A percentile compares a stretch with the other conserved stretches of the same genome.
These are phyloP conservation scores for Brachyistius frenatus DNA, from an alignment of 2,113 vertebrate genomes.

Conservation along the genomic window DNA sequence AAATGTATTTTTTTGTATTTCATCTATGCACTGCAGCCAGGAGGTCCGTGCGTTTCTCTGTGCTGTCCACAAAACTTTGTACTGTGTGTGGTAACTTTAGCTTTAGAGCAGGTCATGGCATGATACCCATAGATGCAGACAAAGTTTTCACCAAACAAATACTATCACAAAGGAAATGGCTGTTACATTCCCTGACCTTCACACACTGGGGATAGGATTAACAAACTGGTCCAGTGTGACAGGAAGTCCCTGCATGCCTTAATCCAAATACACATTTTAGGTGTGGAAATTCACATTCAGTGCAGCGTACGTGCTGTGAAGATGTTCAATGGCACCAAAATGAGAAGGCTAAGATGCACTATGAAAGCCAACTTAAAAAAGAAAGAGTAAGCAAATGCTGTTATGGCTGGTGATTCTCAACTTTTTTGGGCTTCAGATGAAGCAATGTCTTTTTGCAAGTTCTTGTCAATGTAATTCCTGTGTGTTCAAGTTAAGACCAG, in stretches of 20 bases:
- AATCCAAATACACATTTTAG: too few relatives aligned
- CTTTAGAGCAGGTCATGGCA: neutral
- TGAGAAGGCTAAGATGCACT: too few relatives aligned
- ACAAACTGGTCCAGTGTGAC: neutral
- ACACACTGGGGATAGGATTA: neutral
- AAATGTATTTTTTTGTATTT: slow-evolving; percentile 40
- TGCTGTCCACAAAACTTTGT: slow-evolving; percentile 23
- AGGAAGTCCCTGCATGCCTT: too few relatives aligned
- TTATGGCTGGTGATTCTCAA: too few relatives aligned
- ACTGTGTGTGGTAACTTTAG: too few relatives aligned
- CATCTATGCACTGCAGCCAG: slow-evolving; percentile 12
- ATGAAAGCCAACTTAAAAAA: too few relatives aligned
- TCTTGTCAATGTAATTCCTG: neutral
- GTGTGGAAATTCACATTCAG: too few relatives aligned
- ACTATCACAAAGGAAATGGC: neutral
- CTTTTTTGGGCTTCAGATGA: too few relatives aligned
- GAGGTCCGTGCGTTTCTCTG: slow-evolving; percentile 11
- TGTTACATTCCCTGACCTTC: neutral
- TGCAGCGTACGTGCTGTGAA: too few relatives aligned
- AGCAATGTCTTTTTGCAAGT: too few relatives aligned
- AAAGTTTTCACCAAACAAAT: slow-evolving; percentile 6
- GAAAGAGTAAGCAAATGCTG: too few relatives aligned
- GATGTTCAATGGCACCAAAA: too few relatives aligned
- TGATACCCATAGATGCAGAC: neutral
- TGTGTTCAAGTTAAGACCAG: neutral